These are phyloP conservation scores for Rissa tridactyla DNA, from an alignment of 2,113 vertebrate species.

Conservation along the genomic window DNA sequence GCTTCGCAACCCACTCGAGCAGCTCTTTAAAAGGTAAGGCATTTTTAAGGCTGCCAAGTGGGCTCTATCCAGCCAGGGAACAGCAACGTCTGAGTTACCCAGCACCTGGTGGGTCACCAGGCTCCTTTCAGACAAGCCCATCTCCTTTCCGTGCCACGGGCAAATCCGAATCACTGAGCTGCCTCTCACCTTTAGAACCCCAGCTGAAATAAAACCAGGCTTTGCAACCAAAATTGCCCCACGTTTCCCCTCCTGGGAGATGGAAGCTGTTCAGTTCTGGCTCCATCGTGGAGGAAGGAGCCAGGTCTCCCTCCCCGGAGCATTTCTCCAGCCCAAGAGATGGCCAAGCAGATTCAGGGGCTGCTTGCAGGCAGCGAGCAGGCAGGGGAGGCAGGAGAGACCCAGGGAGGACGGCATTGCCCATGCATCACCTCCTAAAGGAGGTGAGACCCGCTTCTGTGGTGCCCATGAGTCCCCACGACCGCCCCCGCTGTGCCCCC, in stretches of 20 bases:
- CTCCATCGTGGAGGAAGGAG: not conserved
- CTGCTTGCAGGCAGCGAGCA: not conserved
- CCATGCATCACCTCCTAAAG: not conserved
- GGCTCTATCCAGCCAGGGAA: not conserved
- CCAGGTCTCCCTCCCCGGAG: not conserved
- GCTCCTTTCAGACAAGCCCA: not conserved
- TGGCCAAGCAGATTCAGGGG: not conserved
- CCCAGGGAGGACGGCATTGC: fast-evolving
- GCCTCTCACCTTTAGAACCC: not conserved
- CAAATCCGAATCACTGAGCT: not conserved
- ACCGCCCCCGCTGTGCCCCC: fast-evolving
- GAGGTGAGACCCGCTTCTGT: not conserved
- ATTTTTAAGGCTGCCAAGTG: not conserved
- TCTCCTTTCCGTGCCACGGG: not conserved
- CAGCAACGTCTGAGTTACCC: not conserved
- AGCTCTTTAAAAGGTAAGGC: not conserved
- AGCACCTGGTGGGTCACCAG: not conserved
- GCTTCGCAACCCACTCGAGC: fast-evolving
- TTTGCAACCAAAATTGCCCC: not conserved
- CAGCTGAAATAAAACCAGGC: not conserved
- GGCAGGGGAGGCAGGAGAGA: not conserved
- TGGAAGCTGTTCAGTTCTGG: not conserved
- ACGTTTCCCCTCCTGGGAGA: fast-evolving
- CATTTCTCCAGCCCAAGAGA: not conserved
- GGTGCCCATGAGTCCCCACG: fast-evolving